These are phyloP conservation scores for Philopotamus ludificatus DNA, from an alignment of 1,140 invertebrate species.

Conservation along the genomic window DNA sequence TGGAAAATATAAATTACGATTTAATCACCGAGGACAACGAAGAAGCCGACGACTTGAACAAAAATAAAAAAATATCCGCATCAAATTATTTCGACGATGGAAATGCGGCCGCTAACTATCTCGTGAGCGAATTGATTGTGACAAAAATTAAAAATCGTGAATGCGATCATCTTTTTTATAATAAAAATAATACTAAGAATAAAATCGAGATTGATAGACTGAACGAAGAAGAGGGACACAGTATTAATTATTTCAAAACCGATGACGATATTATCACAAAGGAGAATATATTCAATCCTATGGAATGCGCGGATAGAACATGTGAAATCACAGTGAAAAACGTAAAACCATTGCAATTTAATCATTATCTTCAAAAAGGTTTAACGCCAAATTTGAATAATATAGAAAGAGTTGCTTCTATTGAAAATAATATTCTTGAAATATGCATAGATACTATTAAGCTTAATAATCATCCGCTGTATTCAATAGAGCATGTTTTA, in stretches of 20 bases:
- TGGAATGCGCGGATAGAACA: not conserved
- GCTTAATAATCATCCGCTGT: conserved; percentile 38
- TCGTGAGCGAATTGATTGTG: not conserved
- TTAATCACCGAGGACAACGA: not conserved
- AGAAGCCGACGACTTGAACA: not conserved
- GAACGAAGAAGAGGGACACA: too few relatives aligned
- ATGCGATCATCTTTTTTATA: too few relatives aligned
- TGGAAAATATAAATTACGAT: not conserved
- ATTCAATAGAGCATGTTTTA: conserved; percentile 37
- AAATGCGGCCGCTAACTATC: too few relatives aligned
- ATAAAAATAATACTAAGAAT: too few relatives aligned
- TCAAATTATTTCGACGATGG: conserved; percentile 9
- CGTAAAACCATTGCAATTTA: not conserved
- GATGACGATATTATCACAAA: conserved; percentile 7
- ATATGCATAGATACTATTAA: conserved; percentile 17
- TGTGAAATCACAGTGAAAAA: not conserved
- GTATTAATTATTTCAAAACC: too few relatives aligned
- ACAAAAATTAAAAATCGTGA: not conserved
- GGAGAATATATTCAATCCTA: not conserved
- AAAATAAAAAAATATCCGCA: not conserved
- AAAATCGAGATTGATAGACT: too few relatives aligned
- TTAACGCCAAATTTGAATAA: too few relatives aligned
- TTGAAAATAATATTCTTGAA: not conserved
- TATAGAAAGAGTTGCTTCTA: not conserved
- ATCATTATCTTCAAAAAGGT: not conserved